Evolutionary conservation across 2,113 vertebrate species (phyloP).

Genomic region (Cairina moschata): DNA sequence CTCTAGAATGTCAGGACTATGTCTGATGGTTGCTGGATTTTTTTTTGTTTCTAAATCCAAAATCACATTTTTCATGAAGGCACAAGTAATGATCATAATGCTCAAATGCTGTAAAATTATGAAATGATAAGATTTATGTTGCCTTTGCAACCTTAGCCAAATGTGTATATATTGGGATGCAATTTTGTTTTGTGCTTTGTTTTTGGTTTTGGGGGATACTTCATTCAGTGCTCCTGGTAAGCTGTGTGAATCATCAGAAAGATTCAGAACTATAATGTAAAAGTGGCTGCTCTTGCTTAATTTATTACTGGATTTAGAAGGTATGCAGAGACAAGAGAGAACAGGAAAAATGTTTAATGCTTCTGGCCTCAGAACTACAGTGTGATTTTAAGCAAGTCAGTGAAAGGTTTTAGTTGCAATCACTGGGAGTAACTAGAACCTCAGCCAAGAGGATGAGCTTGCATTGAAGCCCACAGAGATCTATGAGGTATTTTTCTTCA

Average conservation of each 20-base stretch:
- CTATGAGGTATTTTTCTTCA: neutral
- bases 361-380: neutral
- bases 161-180: neutral
- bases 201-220: neutral
- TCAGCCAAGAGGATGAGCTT: neutral
- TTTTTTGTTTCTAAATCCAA: neutral
- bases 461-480: neutral
- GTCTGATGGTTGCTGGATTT: neutral
- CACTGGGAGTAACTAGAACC: neutral
- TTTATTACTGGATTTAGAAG: neutral
- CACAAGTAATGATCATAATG: neutral
- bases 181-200: neutral
- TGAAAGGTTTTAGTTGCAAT: neutral
- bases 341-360: neutral
- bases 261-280: neutral
- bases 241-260: neutral
- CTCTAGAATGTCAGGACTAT: neutral
- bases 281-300: neutral
- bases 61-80: accelerated
- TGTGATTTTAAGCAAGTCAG: neutral
- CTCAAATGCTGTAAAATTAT: neutral
- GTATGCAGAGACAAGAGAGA: neutral
- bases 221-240: neutral
- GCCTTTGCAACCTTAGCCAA: neutral
- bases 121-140: neutral